Percentiles rank a stretch among this genome's conserved stretches.
Conservation (phyloP, 2,113 vertebrate species). For the Mustelus asterias region DNA sequence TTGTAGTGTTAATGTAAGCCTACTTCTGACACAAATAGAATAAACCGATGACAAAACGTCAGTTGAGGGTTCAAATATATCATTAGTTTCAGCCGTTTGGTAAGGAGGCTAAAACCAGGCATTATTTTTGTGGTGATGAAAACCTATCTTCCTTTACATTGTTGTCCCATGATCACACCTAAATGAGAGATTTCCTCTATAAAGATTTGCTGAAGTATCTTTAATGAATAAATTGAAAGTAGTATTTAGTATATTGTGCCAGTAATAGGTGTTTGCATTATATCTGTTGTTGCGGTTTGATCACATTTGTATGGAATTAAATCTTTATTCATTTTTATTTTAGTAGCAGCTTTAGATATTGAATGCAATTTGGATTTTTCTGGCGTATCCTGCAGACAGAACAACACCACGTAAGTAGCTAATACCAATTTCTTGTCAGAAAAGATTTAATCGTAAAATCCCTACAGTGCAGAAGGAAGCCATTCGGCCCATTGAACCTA, state of each 20-base stretch:
- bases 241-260: not conserved
- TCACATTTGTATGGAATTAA: not conserved
- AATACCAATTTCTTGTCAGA: not conserved
- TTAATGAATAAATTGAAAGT: not conserved
- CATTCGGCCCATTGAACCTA: too few species aligned
- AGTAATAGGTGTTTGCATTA: not conserved
- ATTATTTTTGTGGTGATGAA: not conserved
- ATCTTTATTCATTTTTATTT: not conserved
- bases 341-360: not conserved
- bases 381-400: not conserved
- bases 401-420: not conserved
- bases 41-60: not conserved
- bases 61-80: not conserved
- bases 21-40: too few species aligned
- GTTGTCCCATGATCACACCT: not conserved
- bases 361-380: not conserved
- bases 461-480: too few species aligned
- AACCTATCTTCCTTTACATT: not conserved
- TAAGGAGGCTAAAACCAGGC: not conserved
- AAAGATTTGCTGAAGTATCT: not conserved
- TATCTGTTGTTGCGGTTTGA: not conserved
- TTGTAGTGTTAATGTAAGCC: too few species aligned
- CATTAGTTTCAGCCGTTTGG: not conserved
- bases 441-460: not conserved
- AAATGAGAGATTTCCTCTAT: not conserved